Conservation (phyloP, 2,797 vertebrate species). For the Uromys caudimaculatus region DNA sequence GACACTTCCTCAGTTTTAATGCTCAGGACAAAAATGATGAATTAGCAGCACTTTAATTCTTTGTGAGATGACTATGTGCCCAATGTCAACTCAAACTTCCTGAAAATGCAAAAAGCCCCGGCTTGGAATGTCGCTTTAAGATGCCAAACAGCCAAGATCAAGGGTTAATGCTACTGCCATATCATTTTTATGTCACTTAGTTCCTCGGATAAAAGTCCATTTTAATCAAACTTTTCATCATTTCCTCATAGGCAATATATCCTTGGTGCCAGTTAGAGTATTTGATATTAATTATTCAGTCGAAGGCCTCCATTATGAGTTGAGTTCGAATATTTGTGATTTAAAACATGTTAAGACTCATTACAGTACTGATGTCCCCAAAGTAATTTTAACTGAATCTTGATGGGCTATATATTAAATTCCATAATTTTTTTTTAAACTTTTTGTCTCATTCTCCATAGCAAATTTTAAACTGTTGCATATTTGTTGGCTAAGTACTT, state of each 20-base stretch:
- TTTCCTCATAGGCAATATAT: slow-evolving; percentile 82
- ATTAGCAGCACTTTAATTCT: slow-evolving; percentile 72
- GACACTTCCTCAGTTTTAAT: slow-evolving; percentile 31
- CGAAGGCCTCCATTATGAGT: slow-evolving; percentile 75
- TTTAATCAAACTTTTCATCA: slow-evolving; percentile 82
- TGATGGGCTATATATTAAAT: slow-evolving; percentile 64
- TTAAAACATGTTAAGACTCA: slow-evolving; percentile 76
- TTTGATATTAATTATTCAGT: slow-evolving; percentile 82
- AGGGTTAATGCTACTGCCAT: slow-evolving; percentile 78
- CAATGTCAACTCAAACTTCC: slow-evolving; percentile 75
- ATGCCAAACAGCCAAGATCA: slow-evolving; percentile 77
- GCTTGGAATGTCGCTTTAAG: slow-evolving; percentile 48
- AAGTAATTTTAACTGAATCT: slow-evolving; percentile 71
- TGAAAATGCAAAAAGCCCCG: slow-evolving; percentile 73
- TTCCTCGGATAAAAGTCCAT: slow-evolving; percentile 81
- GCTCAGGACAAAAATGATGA: slow-evolving; percentile 68
- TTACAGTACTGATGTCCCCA: slow-evolving; percentile 64
- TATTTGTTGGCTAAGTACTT: slow-evolving; percentile 32
- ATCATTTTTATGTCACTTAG: slow-evolving; percentile 81
- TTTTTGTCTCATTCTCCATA: slow-evolving; percentile 53
- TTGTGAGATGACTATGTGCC: slow-evolving; percentile 68
- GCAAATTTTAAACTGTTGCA: slow-evolving; percentile 45
- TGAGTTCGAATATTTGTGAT: slow-evolving; percentile 75
- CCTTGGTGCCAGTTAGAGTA: slow-evolving; percentile 78
- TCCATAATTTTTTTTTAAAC: slow-evolving; percentile 6